Base-by-base conservation (phyloP, 2,888 invertebrate genomes). In the Cheilosia pagana region DNA sequence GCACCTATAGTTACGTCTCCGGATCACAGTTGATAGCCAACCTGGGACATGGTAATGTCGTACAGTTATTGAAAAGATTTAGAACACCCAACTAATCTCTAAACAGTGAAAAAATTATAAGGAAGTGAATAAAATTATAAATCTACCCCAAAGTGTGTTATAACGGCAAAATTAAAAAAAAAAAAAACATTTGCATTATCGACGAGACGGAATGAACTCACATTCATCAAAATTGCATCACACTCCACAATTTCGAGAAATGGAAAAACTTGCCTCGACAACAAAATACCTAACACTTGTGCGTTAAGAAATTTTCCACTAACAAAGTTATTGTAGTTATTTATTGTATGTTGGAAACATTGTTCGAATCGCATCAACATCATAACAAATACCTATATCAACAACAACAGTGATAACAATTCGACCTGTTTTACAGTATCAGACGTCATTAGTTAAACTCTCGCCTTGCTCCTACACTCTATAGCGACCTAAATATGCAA, bases 261-360 rank as follows among this genome's bases (percentile, higher is more conserved):
- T 60, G 3, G 10, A 35, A 35, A 35, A 35, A 3, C 12, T 12
- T 35, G 3, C 35, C 35, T 3, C 35, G 3, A 12, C 35, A 12
- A 35, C 10, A 12, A 35, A 1, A 35, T 3, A 35, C 45, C 21
- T 10, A 19, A 35, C 28, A 39, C 23, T 52, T 65, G 23, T 71
- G 41, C 31, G 45, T 71, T 71, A 41, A 23, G 67, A 71, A 77
- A 82, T 77, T 82, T 81, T 82, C 81, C 81, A 77, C 53, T 65
- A 50, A 23, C 35, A 25, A 31, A 60, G 45, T 65, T 71, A 19
- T 62, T 70, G 59, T 75, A n/a, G n/a, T 75, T 55, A 45, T 67
- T 82, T 53, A 35, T 43, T 53, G 39, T 45, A 31, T 28, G 63
- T 77, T 67, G 39, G 23, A 63, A 60, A 55, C 59, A 62, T 3